phyloP scores from a whole-genome alignment of 2,888 invertebrate species.

The Geophilus truncorum region DNA sequence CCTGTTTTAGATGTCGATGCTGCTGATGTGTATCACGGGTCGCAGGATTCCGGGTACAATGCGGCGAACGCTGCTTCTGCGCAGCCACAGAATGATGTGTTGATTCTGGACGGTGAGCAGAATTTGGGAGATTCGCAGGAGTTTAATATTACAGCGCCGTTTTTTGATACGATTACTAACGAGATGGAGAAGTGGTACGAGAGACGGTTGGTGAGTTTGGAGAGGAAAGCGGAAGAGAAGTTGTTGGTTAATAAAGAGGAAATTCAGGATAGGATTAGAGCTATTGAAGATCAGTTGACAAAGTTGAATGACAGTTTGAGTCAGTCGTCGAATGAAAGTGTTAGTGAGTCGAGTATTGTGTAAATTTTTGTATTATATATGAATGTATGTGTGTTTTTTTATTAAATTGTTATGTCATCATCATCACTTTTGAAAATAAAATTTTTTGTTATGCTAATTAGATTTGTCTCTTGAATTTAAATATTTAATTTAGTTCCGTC shows the following conservation, averaged over 20 bases:
- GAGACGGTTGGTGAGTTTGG: conserved; percentile 31
- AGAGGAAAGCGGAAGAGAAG: conserved; percentile 6
- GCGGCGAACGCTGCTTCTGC: not conserved
- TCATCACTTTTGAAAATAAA: too few species aligned
- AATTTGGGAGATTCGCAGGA: not conserved
- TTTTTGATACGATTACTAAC: conserved; percentile 34
- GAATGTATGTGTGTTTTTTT: too few species aligned
- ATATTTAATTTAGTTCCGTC: too few species aligned
- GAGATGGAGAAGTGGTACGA: conserved; percentile 37
- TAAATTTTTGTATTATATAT: not conserved
- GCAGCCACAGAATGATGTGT: not conserved
- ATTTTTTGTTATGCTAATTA: too few species aligned
- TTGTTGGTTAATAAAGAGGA: not conserved
- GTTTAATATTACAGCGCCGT: conserved; percentile 31
- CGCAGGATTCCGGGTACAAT: not conserved
- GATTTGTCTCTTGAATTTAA: too few species aligned
- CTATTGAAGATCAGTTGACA: conserved; percentile 32
- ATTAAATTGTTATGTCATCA: too few species aligned
- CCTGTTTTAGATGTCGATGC: not conserved
- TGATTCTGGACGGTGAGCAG: not conserved
- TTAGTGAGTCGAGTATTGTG: not conserved
- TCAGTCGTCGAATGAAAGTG: conserved; percentile 25
- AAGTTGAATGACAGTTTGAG: conserved; percentile 33
- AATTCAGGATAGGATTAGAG: conserved; percentile 29
- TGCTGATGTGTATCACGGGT: not conserved